Conservation (phyloP, 37 sponge, comb jelly and placozoan species). For the Mnemiopsis leidyi region DNA sequence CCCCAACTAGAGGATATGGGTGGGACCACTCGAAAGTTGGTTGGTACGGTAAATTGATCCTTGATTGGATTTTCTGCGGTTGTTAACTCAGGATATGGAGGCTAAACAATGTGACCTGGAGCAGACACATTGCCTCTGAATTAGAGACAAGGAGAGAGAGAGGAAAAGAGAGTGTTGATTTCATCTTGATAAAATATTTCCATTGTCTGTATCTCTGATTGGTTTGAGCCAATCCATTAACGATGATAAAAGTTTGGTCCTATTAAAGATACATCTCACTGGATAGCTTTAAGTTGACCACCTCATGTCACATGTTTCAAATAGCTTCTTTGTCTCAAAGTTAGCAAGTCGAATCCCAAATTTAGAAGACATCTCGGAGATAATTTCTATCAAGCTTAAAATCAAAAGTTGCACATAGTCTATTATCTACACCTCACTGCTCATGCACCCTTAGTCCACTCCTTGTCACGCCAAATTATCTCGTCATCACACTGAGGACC, state of each 20-base stretch:
- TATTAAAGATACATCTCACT: not conserved
- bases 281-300: too few species aligned
- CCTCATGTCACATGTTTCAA: too few species aligned
- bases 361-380: too few species aligned
- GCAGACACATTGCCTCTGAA: not conserved
- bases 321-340: too few species aligned
- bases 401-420: not conserved
- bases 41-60: not conserved
- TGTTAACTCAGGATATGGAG: not conserved
- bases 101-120: not conserved
- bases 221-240: not conserved
- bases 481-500: not conserved
- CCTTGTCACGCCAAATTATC: not conserved
- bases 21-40: not conserved
- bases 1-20: not conserved
- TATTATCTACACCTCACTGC: not conserved
- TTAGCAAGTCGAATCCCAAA: too few species aligned
- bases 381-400: not conserved
- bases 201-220: not conserved
- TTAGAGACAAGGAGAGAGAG: too few species aligned
- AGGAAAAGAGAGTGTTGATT: not conserved
- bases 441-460: not conserved
- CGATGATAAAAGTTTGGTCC: not conserved
- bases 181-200: not conserved
- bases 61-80: not conserved